Evolutionary conservation across 2,797 vertebrate species (phyloP).

Genomic region (Potorous gilbertii): DNA sequence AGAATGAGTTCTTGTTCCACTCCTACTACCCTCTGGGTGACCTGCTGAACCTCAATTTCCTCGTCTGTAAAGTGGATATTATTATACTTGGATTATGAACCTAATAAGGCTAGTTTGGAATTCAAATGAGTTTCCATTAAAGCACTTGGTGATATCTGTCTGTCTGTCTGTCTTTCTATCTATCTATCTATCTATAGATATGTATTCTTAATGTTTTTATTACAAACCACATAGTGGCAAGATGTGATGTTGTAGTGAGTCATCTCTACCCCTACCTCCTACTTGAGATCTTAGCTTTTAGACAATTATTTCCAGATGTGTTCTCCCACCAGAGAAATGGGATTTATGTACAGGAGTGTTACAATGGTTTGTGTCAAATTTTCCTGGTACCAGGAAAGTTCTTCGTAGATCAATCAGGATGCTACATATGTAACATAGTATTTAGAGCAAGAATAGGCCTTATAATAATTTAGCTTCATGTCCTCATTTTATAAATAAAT

Average conservation of each 20-base stretch:
- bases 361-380: background rate
- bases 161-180: too few relatives aligned
- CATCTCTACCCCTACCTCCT: background rate
- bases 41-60: background rate
- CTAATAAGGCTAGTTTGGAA: background rate
- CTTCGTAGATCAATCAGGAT: background rate
- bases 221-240: background rate
- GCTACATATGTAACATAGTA: background rate
- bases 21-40: background rate
- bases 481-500: background rate
- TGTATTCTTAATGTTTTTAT: background rate
- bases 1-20: background rate
- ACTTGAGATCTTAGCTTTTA: background rate
- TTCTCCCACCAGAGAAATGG: background rate
- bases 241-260: background rate
- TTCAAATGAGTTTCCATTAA: background rate
- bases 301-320: background rate
- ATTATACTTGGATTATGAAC: background rate
- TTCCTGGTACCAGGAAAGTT: background rate
- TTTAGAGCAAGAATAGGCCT: background rate
- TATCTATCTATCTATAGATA: too few relatives aligned
- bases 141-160: background rate
- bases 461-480: background rate
- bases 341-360: background rate
- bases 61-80: constrained; percentile 5